Conservation (phyloP, 2,888 invertebrate species). For the Acrobasis suavella region DNA sequence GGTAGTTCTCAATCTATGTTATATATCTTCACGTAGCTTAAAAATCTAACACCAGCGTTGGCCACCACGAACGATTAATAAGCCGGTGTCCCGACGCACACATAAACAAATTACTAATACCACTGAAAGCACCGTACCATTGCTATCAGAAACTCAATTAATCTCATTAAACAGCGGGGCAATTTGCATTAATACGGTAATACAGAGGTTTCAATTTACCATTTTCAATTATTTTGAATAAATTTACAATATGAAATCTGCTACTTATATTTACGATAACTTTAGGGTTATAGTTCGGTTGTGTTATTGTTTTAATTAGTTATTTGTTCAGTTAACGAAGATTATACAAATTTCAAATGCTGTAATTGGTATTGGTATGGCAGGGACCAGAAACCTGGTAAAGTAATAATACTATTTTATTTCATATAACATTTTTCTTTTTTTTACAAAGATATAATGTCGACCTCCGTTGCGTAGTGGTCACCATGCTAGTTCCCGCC, state of each 20-base stretch:
- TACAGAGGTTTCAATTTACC: conserved; percentile 27
- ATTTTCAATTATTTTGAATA: conserved; percentile 29
- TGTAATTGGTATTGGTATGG: neutral
- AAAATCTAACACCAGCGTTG: no score
- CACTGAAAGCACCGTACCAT: conserved; percentile 6
- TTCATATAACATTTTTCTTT: no score
- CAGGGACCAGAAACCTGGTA: no score
- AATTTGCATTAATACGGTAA: conserved; percentile 29
- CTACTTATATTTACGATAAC: conserved; percentile 8
- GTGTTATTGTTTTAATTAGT: conserved; percentile 6
- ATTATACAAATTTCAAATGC: conserved; percentile 3
- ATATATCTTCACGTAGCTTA: no score
- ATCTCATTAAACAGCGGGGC: conserved; percentile 31
- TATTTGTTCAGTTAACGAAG: conserved; percentile 1
- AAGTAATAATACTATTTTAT: no score
- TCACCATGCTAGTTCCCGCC: no score
- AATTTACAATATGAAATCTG: conserved; percentile 19
- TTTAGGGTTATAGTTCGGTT: neutral
- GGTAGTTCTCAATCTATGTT: no score
- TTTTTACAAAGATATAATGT: no score
- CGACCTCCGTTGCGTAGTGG: no score
- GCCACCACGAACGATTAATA: neutral
- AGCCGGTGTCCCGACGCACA: neutral
- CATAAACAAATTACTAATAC: neutral
- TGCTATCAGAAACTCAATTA: conserved; percentile 30